Conservation (phyloP, 2,113 vertebrate species). For the Camarhynchus parvulus region DNA sequence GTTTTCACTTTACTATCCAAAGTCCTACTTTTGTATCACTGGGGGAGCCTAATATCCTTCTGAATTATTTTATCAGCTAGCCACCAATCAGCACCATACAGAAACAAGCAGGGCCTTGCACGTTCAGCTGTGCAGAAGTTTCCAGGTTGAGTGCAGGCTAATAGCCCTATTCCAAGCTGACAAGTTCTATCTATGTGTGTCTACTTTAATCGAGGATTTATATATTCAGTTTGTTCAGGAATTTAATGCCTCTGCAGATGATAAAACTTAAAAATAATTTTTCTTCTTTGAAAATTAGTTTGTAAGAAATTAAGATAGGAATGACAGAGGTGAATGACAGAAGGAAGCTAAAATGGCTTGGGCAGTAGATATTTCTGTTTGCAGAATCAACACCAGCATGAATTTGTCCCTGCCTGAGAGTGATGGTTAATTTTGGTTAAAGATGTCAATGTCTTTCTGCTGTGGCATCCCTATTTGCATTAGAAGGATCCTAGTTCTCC, state of each 20-base stretch:
- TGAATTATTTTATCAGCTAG: neutral
- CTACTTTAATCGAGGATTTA: neutral
- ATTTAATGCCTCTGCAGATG: neutral
- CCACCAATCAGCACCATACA: neutral
- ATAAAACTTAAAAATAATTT: neutral
- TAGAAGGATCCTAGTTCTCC: neutral
- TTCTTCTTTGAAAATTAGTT: neutral
- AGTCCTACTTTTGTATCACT: neutral
- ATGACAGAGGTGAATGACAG: neutral
- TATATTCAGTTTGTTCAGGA: neutral
- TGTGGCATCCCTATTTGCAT: neutral
- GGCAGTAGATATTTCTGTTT: neutral
- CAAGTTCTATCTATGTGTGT: neutral
- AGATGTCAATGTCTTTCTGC: neutral
- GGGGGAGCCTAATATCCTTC: neutral
- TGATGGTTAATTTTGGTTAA: neutral
- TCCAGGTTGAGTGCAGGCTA: neutral
- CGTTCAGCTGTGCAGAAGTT: neutral
- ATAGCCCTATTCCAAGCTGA: neutral
- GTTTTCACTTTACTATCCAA: neutral
- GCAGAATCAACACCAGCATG: neutral
- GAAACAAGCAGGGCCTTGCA: neutral
- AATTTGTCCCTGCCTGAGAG: neutral
- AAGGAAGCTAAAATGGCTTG: neutral
- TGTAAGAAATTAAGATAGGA: neutral